Conservation (phyloP, 2,888 invertebrate species). For the Plagodis dolabraria region DNA sequence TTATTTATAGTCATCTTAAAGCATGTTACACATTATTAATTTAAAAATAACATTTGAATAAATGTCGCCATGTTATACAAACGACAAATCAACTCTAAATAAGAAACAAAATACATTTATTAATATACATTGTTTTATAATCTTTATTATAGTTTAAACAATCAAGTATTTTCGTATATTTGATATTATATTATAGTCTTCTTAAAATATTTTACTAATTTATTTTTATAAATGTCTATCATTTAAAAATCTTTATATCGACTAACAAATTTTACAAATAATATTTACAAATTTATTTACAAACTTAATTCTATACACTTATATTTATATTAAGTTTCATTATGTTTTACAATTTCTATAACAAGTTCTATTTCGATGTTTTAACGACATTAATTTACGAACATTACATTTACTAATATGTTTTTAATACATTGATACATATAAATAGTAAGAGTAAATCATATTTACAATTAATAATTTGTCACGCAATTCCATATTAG, state of each 20-base stretch:
- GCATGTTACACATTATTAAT: slow-evolving; percentile 31
- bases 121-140: slow-evolving; percentile 8
- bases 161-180: slow-evolving; percentile 30
- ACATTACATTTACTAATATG: not conserved
- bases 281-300: slow-evolving; percentile 1
- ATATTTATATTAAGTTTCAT: slow-evolving; percentile 8
- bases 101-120: slow-evolving; percentile 10
- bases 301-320: slow-evolving; percentile 20
- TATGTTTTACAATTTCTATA: slow-evolving; percentile 7
- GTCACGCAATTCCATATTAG: slow-evolving; percentile 50
- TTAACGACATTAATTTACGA: slow-evolving; percentile 11
- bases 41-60: slow-evolving; percentile 12
- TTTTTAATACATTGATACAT: slow-evolving; percentile 5
- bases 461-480: slow-evolving; percentile 20
- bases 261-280: not conserved
- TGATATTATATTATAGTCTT: slow-evolving; percentile 29
- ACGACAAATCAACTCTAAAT: slow-evolving; percentile 22
- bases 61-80: slow-evolving; percentile 1
- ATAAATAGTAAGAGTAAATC: not conserved
- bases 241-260: slow-evolving; percentile 22
- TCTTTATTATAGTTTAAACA: not conserved
- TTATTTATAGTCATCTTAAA: slow-evolving; percentile 31
- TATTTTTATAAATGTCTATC: slow-evolving; percentile 16
- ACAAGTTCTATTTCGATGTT: slow-evolving; percentile 35
- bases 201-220: slow-evolving; percentile 3